Base-by-base conservation (phyloP, 1,140 invertebrate genomes). In the Micrasema longulum region DNA sequence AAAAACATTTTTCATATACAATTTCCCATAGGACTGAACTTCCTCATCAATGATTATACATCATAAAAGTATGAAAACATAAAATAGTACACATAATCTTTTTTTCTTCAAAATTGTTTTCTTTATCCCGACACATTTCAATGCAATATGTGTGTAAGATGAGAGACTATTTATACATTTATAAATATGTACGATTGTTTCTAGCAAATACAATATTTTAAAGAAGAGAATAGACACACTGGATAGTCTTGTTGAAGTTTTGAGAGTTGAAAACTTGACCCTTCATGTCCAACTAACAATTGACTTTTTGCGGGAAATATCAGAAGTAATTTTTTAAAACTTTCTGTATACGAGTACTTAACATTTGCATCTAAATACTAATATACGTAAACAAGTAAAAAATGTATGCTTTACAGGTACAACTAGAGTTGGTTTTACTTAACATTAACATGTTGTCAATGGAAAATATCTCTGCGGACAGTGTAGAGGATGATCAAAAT, bases 151-250 rank as follows among this genome's bases (percentile, higher is more conserved):
- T n/a, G n/a, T n/a, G n/a, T n/a, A n/a, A n/a, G n/a, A n/a, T n/a
- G n/a, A n/a, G n/a, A n/a, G n/a, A n/a, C n/a, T n/a, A n/a, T n/a
- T n/a, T n/a, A n/a, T n/a, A n/a, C n/a, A n/a, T n/a, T n/a, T n/a
- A n/a, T n/a, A n/a, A n/a, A n/a, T n/a, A n/a, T n/a, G n/a, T n/a
- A n/a, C n/a, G n/a, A n/a, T n/a, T n/a, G 7, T 31, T 31, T 7
- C 26, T 31, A 60, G 55, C 18, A 60, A 60, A 60, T 60, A 60
- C 36, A 60, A 22, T 22, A 22, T 60, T 38, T 38, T 60, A 16
- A 60, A 60, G 35, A 60, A 60, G n/a, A 60, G 55, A 38, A 35
- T 20, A 60, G 35, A 60, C 16, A 60, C 55, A 2, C 20, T 60
- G 55, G 55, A 60, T 31, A 60, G 35, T 11, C 14, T 60, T 1